phyloP scores from a whole-genome alignment of 1,140 invertebrate genomes.

The Panagrolaimus sp. region DNA sequence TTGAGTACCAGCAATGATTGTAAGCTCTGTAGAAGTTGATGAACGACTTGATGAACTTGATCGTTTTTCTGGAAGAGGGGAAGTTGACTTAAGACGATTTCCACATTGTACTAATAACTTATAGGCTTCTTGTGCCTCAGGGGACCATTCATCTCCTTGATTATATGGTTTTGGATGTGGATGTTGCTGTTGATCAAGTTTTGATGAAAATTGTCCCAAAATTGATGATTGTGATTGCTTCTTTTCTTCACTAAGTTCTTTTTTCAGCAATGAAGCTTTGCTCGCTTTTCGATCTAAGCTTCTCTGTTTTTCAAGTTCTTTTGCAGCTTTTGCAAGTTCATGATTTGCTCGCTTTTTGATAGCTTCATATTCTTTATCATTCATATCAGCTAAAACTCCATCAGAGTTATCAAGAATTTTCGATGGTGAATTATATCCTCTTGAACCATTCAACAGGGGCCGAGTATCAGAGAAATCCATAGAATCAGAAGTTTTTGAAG shows the following conservation, averaged over 20 bases:
- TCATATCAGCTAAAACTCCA: neutral
- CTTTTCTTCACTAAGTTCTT: too few relatives aligned
- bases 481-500: conserved; percentile 15
- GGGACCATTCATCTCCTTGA: conserved; percentile 41
- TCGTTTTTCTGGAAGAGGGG: conserved; percentile 5
- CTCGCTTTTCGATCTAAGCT: conserved; percentile 4
- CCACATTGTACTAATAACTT: conserved; percentile 56
- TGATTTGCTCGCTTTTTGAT: neutral
- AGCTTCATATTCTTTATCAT: neutral
- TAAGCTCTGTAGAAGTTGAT: conserved; percentile 4
- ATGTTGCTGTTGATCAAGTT: too few relatives aligned
- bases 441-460: conserved; percentile 24
- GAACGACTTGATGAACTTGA: neutral
- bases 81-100: conserved; percentile 28
- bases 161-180: neutral
- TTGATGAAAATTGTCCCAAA: neutral
- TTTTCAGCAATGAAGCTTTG: neutral
- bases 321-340: neutral
- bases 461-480: conserved; percentile 40
- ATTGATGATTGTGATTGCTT: neutral
- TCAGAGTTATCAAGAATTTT: neutral
- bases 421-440: neutral
- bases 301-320: conserved; percentile 14
- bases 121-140: conserved; percentile 55
- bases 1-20: conserved; percentile 3